Conservation (phyloP, 2,113 vertebrate genomes). For the Pelvicachromis taeniatus region DNA sequence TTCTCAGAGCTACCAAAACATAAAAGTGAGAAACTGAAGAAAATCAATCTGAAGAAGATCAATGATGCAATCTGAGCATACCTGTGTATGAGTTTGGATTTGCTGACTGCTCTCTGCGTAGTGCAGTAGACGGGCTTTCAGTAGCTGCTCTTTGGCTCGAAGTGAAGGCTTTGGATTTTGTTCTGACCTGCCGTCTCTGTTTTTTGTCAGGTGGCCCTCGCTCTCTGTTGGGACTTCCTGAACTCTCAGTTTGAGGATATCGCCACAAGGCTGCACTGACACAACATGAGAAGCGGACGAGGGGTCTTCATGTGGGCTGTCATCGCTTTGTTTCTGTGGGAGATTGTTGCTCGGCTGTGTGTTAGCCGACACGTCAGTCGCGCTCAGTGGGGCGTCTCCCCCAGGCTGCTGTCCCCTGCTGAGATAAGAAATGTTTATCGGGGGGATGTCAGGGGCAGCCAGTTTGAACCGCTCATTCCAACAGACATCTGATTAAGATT, state of each 20-base stretch:
- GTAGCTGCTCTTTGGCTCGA: not conserved
- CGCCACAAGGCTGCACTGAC: not conserved
- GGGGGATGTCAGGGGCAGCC: not conserved
- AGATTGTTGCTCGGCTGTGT: not conserved
- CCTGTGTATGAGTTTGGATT: conserved; percentile 21
- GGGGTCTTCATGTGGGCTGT: not conserved
- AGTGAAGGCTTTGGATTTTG: not conserved
- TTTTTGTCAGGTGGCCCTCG: not conserved
- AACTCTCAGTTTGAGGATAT: not conserved
- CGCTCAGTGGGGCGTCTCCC: conserved; percentile 18
- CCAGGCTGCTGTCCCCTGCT: conserved; percentile 29
- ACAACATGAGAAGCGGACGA: not conserved
- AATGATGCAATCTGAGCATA: not conserved
- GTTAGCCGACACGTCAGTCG: not conserved
- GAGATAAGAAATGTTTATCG: conserved; percentile 34
- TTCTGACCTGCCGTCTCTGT: not conserved
- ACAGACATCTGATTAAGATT: conserved; percentile 13
- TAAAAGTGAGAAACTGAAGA: not conserved
- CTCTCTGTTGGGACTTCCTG: not conserved
- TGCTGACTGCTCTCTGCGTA: not conserved
- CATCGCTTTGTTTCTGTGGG: not conserved
- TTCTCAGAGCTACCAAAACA: not conserved
- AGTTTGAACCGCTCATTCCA: not conserved
- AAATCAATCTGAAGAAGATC: not conserved
- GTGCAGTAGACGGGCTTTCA: not conserved